Evolutionary conservation across 2,113 vertebrate species (phyloP).

Genomic region (Xenotilapia flavipinnis): DNA sequence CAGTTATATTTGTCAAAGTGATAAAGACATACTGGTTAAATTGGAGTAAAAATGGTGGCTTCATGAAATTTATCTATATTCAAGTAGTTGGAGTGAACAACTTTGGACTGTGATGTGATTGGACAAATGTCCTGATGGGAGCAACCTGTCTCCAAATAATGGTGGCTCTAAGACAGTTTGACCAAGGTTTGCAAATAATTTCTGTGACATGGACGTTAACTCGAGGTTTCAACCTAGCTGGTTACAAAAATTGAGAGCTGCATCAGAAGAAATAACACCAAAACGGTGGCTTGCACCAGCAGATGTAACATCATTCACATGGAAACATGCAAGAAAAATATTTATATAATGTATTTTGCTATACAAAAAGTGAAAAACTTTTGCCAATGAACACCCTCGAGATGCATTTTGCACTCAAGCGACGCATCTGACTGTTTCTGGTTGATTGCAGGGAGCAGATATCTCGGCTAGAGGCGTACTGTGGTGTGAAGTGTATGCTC

Average conservation of each 20-base stretch:
- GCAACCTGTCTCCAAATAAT: not conserved
- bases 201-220: accelerated
- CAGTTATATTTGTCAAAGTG: not conserved
- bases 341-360: not conserved
- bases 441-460: not conserved
- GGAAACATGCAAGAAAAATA: not conserved
- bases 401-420: not conserved
- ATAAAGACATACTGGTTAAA: not conserved
- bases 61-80: not conserved
- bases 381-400: not conserved
- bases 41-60: not conserved
- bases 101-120: not conserved
- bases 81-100: not conserved
- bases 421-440: not conserved
- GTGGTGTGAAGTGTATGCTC: not conserved
- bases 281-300: not conserved
- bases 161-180: not conserved
- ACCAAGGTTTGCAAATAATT: not conserved
- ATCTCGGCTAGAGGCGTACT: not conserved
- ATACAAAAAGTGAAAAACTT: not conserved
- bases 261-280: not conserved
- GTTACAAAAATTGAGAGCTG: not conserved
- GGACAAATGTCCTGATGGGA: not conserved
- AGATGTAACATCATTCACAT: not conserved
- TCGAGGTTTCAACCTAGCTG: not conserved